phyloP scores from a whole-genome alignment of 2,797 vertebrate genomes.

The Pachyuromys duprasi region DNA sequence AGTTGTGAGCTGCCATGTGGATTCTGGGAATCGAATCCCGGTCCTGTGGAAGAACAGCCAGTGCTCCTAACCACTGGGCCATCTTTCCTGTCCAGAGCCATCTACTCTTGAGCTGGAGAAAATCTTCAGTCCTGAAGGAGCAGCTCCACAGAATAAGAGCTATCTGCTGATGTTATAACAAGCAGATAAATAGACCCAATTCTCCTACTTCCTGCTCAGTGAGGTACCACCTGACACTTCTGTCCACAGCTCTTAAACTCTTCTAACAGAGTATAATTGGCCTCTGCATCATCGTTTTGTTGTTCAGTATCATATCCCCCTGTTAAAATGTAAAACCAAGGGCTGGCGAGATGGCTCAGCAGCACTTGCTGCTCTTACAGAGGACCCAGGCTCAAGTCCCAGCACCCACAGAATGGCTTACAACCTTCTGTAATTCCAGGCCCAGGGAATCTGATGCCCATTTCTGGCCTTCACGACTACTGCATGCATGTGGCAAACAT shows the following conservation, averaged over 20 bases:
- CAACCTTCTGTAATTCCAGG: background rate
- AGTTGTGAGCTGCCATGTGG: no score
- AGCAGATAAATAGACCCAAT: background rate
- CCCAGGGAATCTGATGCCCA: background rate
- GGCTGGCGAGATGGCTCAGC: background rate
- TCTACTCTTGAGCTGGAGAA: background rate
- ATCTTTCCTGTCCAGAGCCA: no score
- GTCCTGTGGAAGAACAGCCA: no score
- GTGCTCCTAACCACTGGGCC: no score
- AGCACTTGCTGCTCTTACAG: background rate
- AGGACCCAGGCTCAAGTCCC: background rate
- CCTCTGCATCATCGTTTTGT: background rate
- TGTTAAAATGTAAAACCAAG: background rate
- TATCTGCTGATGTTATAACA: background rate
- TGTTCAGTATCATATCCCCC: background rate
- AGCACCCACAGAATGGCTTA: background rate
- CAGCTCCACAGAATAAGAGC: background rate
- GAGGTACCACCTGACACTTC: background rate
- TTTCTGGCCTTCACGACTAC: background rate
- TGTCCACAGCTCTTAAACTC: background rate
- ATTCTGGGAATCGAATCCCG: no score
- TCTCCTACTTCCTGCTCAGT: background rate
- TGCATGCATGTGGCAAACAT: background rate
- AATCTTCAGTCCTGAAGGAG: background rate
- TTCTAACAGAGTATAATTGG: background rate